Conservation (phyloP, 2,888 invertebrate genomes). For the Amphimallon solstitiale region DNA sequence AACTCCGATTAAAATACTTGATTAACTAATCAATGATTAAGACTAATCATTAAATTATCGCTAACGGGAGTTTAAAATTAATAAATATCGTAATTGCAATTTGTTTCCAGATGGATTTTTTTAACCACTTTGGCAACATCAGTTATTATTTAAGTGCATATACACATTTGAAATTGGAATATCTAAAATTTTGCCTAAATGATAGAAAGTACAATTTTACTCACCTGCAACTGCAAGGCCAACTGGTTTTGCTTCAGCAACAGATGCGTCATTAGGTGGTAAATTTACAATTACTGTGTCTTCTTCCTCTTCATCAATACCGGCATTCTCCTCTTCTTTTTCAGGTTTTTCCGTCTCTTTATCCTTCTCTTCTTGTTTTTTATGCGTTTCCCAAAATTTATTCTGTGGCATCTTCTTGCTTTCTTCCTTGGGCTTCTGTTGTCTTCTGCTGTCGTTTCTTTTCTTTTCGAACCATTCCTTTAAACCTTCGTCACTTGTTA, state of each 20-base stretch:
- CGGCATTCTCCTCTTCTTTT: slow-evolving; percentile 50
- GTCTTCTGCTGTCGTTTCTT: slow-evolving; percentile 28
- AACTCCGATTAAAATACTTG: too few relatives aligned
- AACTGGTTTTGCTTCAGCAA: slow-evolving; percentile 81
- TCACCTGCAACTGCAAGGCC: slow-evolving; percentile 66
- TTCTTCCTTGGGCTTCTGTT: slow-evolving; percentile 40
- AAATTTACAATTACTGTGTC: slow-evolving; percentile 64
- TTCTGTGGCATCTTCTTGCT: slow-evolving; percentile 41
- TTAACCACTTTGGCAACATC: too few relatives aligned
- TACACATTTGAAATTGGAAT: not conserved
- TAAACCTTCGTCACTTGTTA: slow-evolving; percentile 47
- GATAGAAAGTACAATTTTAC: not conserved
- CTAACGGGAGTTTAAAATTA: too few relatives aligned
- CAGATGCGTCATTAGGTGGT: slow-evolving; percentile 70
- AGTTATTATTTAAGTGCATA: too few relatives aligned
- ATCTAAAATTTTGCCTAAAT: not conserved
- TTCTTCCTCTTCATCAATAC: slow-evolving; percentile 58
- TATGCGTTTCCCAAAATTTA: not conserved
- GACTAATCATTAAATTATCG: too few relatives aligned
- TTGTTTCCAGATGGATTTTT: too few relatives aligned
- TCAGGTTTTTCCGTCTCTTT: slow-evolving; percentile 48
- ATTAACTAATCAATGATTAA: too few relatives aligned
- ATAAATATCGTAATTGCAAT: too few relatives aligned
- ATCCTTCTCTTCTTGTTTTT: slow-evolving; percentile 44
- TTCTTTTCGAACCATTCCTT: slow-evolving; percentile 56